Conservation (phyloP, 2,113 vertebrate species). For the Ibidorhyncha struthersii region DNA sequence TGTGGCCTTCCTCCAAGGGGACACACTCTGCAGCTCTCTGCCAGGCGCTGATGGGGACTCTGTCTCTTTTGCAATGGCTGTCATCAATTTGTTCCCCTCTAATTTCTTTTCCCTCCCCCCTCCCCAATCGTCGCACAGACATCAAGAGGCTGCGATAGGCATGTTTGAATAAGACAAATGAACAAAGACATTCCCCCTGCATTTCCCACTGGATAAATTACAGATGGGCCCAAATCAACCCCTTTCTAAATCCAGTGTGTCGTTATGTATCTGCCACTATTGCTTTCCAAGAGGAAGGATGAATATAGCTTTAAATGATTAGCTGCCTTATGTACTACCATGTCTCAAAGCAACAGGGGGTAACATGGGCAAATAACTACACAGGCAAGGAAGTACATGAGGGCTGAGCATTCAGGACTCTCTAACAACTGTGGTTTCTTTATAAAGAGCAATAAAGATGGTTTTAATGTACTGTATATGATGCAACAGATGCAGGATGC, state of each 20-base stretch:
- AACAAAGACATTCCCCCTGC: slow-evolving; percentile 50
- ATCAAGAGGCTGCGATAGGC: slow-evolving; percentile 8
- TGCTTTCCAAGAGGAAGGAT: slow-evolving; percentile 37
- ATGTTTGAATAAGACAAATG: slow-evolving; percentile 48
- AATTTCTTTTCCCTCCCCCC: neutral
- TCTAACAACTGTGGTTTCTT: slow-evolving; percentile 64
- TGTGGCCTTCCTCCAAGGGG: neutral
- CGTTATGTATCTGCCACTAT: slow-evolving; percentile 9
- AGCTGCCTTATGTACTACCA: slow-evolving; percentile 49
- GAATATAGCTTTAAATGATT: slow-evolving; percentile 56
- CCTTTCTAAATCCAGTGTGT: neutral
- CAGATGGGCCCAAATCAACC: slow-evolving; percentile 13
- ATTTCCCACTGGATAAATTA: slow-evolving; percentile 45
- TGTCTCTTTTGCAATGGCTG: neutral
- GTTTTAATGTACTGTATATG: slow-evolving; percentile 73
- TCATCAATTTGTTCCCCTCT: slow-evolving; percentile 42
- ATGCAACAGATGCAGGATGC: slow-evolving; percentile 69
- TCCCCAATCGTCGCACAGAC: neutral
- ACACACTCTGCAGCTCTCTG: neutral
- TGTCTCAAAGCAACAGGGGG: slow-evolving; percentile 42
- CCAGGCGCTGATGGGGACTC: accelerated
- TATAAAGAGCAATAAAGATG: slow-evolving; percentile 70
- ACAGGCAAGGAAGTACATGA: slow-evolving; percentile 29
- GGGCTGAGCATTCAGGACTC: slow-evolving; percentile 19
- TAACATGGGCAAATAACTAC: slow-evolving; percentile 15